These are phyloP conservation scores for Zaprionus capensis DNA, from an alignment of 1,140 invertebrate species.

Conservation along the genomic window DNA sequence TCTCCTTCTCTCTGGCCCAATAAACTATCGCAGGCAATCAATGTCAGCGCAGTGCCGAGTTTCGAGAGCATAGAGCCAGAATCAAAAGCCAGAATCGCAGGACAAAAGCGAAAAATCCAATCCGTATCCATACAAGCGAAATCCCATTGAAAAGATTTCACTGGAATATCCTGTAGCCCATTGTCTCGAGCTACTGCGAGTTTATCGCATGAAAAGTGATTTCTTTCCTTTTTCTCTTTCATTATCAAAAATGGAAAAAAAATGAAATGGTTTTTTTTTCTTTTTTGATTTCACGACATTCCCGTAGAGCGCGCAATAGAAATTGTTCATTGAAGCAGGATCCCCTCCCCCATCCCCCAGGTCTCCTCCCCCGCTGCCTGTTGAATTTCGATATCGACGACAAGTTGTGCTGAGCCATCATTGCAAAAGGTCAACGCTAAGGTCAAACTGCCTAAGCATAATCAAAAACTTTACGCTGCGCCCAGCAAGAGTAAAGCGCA, in stretches of 20 bases:
- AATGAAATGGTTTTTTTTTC: conserved; percentile 4
- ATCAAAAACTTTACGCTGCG: conserved; percentile 16
- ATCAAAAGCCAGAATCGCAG: conserved; percentile 39
- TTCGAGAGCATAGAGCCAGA: conserved; percentile 54
- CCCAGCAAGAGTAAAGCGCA: not conserved
- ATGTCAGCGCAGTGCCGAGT: conserved; percentile 57
- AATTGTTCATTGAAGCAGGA: conserved; percentile 45
- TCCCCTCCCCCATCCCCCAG: not conserved
- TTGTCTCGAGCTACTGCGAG: conserved; percentile 49
- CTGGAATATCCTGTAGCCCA: conserved; percentile 63
- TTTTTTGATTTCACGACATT: conserved; percentile 58
- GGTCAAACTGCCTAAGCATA: conserved; percentile 24
- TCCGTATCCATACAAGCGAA: conserved; percentile 23
- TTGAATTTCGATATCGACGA: conserved; percentile 15
- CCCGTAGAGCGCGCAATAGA: conserved; percentile 28
- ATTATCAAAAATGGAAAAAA: conserved; percentile 10
- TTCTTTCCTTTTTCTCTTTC: conserved; percentile 44
- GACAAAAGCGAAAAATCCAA: conserved; percentile 24
- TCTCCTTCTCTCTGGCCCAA: conserved; percentile 36
- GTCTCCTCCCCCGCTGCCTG: not conserved
- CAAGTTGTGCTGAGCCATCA: conserved; percentile 18
- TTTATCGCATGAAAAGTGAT: conserved; percentile 69
- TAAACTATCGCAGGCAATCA: conserved; percentile 75
- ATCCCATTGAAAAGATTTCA: conserved; percentile 68
- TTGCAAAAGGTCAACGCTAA: conserved; percentile 45